These are phyloP conservation scores for Xylota segnis DNA, from an alignment of 2,888 invertebrate genomes.

Conservation along the genomic window DNA sequence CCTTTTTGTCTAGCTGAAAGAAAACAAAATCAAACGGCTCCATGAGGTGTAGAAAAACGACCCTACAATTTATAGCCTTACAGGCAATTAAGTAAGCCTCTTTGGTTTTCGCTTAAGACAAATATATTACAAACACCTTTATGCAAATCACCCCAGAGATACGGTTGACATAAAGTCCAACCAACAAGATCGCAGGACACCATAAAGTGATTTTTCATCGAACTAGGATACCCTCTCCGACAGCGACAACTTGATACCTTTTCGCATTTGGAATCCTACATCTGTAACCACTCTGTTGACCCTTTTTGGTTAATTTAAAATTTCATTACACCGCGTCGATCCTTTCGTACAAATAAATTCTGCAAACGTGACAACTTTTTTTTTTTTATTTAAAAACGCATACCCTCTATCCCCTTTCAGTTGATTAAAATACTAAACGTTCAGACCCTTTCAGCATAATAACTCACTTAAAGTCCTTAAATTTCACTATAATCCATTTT, in stretches of 20 bases:
- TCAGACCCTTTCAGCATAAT: slow-evolving; percentile 34
- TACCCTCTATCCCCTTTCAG: slow-evolving; percentile 8
- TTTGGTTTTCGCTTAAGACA: background rate
- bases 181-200: background rate
- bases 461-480: slow-evolving; percentile 51
- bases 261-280: slow-evolving; percentile 16
- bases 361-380: slow-evolving; percentile 25
- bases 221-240: background rate
- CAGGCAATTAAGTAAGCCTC: slow-evolving; percentile 1
- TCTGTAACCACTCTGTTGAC: slow-evolving; percentile 11
- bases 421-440: slow-evolving; percentile 51
- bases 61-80: background rate
- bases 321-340: slow-evolving; percentile 21
- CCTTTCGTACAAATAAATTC: slow-evolving; percentile 21
- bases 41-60: background rate
- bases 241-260: slow-evolving; percentile 31
- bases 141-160: background rate
- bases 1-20: too few species aligned
- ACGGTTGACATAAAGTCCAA: background rate
- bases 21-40: too few species aligned
- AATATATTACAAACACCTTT: background rate
- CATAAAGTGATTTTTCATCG: background rate
- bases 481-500: slow-evolving; percentile 45
- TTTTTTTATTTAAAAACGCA: background rate
- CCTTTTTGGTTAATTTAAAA: slow-evolving; percentile 37